phyloP scores from a whole-genome alignment of 2,113 vertebrate genomes.

The Sarotherodon lohbergeri region DNA sequence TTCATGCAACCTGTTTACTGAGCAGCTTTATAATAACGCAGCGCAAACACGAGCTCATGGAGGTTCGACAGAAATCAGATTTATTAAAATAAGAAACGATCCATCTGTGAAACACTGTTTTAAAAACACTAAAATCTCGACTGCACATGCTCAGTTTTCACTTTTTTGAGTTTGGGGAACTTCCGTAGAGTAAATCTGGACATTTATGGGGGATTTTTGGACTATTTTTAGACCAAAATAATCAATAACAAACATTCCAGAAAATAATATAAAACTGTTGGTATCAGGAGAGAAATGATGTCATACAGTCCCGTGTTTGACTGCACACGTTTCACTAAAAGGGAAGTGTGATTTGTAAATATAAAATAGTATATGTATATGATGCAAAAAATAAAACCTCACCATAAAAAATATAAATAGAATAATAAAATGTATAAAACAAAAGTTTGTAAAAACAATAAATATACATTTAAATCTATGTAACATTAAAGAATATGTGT shows the following conservation, averaged over 20 bases:
- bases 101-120: background rate
- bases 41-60: background rate
- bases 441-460: background rate
- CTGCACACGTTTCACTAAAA: background rate
- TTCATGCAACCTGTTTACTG: background rate
- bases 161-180: rapidly evolving
- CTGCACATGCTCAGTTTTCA: background rate
- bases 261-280: background rate
- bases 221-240: background rate
- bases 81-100: rapidly evolving
- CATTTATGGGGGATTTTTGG: background rate
- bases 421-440: background rate
- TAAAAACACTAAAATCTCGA: background rate
- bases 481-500: rapidly evolving
- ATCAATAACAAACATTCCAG: rapidly evolving
- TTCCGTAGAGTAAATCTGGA: rapidly evolving
- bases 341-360: background rate
- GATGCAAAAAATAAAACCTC: rapidly evolving
- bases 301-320: background rate
- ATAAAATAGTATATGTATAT: rapidly evolving
- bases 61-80: rapidly evolving
- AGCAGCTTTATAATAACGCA: background rate
- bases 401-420: background rate
- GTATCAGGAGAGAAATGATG: background rate
- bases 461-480: background rate